Conservation (phyloP, 2,797 vertebrate species). For the Onychomys arenicola region DNA sequence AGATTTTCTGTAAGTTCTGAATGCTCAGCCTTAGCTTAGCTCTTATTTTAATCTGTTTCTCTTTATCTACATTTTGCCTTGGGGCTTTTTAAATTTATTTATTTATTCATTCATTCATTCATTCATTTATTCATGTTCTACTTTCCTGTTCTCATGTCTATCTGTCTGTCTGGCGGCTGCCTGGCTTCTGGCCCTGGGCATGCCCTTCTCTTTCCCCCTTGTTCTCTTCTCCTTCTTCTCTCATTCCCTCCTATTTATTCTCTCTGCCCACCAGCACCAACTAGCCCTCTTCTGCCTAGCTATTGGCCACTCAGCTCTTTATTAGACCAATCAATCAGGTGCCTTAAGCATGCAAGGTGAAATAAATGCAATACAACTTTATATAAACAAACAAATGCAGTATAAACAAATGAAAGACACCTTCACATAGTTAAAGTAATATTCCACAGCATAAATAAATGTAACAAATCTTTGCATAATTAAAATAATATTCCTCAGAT, state of each 20-base stretch:
- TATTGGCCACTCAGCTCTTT: neutral
- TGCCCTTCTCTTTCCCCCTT: neutral
- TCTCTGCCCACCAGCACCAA: neutral
- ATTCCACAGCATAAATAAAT: neutral
- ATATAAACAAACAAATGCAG: neutral
- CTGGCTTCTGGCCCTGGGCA: neutral
- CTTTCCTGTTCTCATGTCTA: neutral
- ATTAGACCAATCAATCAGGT: neutral
- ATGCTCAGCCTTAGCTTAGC: neutral
- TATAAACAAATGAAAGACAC: neutral
- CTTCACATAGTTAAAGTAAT: neutral
- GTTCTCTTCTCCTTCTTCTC: neutral
- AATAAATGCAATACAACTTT: neutral
- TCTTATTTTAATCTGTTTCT: neutral
- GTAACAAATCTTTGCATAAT: neutral
- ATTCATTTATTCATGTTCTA: neutral
- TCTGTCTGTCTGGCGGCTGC: neutral
- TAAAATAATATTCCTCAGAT: neutral
- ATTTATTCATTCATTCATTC: too few species aligned
- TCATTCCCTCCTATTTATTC: neutral
- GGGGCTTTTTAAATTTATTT: neutral
- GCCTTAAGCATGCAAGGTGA: neutral
- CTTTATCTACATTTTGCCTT: neutral
- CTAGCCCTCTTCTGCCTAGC: neutral
- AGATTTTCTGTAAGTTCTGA: neutral